phyloP scores from a whole-genome alignment of 2,797 vertebrate species.

The Loriculus beryllinus region DNA sequence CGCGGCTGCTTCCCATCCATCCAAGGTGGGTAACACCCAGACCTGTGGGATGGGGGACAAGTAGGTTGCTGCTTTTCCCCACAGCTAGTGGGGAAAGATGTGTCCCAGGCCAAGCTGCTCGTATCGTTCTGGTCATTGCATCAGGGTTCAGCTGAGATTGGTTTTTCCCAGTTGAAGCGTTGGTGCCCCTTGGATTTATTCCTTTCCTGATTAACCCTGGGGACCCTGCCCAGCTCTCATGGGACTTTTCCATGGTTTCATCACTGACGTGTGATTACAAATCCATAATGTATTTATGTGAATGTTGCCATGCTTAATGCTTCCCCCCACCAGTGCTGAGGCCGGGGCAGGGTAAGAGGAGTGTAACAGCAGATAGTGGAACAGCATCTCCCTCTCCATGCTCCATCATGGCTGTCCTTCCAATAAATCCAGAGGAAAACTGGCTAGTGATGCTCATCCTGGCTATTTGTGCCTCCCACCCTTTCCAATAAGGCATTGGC shows the following conservation, averaged over 20 bases:
- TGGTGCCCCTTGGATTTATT: neutral
- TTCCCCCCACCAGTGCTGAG: neutral
- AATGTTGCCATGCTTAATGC: neutral
- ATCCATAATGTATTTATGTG: neutral
- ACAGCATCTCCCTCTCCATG: neutral
- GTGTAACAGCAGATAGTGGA: neutral
- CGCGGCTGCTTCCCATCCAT: neutral
- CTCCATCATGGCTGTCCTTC: neutral
- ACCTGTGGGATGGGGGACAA: rapidly evolving
- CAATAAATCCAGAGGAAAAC: neutral
- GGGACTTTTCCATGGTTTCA: neutral
- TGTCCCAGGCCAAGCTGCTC: neutral
- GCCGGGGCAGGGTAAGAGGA: neutral
- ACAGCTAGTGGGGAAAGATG: neutral
- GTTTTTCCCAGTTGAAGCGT: neutral
- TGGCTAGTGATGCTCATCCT: neutral
- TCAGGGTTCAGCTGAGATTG: neutral
- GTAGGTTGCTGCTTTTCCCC: neutral
- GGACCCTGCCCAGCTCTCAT: neutral
- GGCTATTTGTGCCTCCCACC: neutral
- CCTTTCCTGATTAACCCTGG: neutral
- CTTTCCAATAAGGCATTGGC: rapidly evolving
- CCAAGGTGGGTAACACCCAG: rapidly evolving
- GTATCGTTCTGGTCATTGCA: neutral
- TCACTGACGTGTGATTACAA: neutral